phyloP scores from a whole-genome alignment of 1,140 invertebrate genomes.

The Cotesia glomerata region DNA sequence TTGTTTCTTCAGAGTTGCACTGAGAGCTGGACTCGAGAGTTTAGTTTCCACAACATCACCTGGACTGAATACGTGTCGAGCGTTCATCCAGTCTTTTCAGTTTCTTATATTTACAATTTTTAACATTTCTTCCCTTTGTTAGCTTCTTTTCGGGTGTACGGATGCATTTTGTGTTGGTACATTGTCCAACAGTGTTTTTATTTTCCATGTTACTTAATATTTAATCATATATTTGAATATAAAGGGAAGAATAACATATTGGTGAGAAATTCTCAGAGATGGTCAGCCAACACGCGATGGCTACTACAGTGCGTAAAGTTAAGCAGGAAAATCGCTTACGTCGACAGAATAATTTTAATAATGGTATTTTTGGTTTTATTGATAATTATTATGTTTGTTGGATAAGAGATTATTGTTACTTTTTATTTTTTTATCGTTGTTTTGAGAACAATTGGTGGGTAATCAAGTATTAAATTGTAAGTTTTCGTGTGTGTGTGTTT shows the following conservation, averaged over 20 bases:
- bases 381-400: too few relatives aligned
- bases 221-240: background rate
- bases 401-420: too few relatives aligned
- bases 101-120: too few relatives aligned
- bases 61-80: background rate
- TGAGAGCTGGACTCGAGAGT: conserved; percentile 17
- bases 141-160: too few relatives aligned
- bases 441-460: background rate
- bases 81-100: too few relatives aligned
- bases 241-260: background rate
- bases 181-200: too few relatives aligned
- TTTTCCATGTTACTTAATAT: too few relatives aligned
- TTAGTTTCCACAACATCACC: conserved; percentile 11
- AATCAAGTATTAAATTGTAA: background rate
- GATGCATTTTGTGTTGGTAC: too few relatives aligned
- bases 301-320: conserved; percentile 58
- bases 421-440: background rate
- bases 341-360: conserved; percentile 48
- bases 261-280: conserved; percentile 37
- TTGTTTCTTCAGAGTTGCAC: conserved; percentile 53
- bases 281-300: conserved; percentile 60
- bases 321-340: conserved; percentile 59
- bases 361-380: conserved; percentile 41
- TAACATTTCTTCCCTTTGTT: too few relatives aligned
- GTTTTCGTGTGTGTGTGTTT: conserved; percentile 25